phyloP scores from a whole-genome alignment of 1,140 invertebrate genomes.

The Amphibalanus amphitrite region DNA sequence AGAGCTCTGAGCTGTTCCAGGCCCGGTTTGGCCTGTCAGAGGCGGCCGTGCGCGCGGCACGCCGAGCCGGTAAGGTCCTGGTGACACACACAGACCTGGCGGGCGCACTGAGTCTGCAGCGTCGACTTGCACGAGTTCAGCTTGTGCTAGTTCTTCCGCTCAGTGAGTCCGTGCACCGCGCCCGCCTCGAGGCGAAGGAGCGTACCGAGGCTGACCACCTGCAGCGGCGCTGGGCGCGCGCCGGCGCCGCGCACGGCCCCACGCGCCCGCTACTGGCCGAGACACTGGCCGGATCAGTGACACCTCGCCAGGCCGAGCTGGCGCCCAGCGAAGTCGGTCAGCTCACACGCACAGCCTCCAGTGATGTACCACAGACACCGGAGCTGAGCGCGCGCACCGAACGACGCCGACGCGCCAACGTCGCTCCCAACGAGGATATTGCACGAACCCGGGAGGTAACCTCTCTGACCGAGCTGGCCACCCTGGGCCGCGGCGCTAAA shows the following conservation, averaged over 20 bases:
- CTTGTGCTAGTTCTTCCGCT: constrained; percentile 5
- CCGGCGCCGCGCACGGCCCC: too few relatives aligned
- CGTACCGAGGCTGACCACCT: background rate
- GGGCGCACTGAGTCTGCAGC: background rate
- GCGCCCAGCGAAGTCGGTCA: background rate
- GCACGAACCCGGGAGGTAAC: background rate
- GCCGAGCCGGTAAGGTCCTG: background rate
- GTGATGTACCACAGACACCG: background rate
- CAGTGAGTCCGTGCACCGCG: background rate
- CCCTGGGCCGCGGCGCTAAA: too few relatives aligned
- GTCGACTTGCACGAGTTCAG: background rate
- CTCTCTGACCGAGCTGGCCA: background rate
- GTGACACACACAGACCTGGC: background rate
- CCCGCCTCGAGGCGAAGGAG: background rate
- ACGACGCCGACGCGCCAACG: background rate
- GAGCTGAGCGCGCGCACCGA: background rate
- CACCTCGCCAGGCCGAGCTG: background rate
- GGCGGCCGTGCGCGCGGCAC: background rate
- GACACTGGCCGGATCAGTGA: background rate
- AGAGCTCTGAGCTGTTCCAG: background rate
- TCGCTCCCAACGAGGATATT: background rate
- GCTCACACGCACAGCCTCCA: background rate
- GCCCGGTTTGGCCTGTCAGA: background rate
- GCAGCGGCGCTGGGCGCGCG: background rate
- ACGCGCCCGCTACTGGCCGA: background rate